These are phyloP conservation scores for Gadopsis bispinosus DNA, from an alignment of 2,797 vertebrate species.

Conservation along the genomic window DNA sequence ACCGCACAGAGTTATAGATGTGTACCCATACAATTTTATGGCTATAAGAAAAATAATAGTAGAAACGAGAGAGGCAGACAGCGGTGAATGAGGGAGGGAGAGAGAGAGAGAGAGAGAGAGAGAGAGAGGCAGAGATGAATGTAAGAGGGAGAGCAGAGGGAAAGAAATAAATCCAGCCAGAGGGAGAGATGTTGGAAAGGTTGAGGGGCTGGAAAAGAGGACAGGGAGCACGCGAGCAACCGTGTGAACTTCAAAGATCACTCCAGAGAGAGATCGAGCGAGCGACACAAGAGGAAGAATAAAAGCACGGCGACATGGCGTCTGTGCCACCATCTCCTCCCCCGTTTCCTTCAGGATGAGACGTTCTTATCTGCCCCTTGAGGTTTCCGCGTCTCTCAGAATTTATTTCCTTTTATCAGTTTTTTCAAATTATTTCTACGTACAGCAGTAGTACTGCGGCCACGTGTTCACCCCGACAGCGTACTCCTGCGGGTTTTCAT, in stretches of 20 bases:
- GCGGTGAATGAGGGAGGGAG: not conserved
- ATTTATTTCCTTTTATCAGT: slow-evolving; percentile 2
- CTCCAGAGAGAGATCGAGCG: not conserved
- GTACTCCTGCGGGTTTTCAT: not conserved
- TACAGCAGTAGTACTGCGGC: not conserved
- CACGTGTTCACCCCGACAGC: not conserved
- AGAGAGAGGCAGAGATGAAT: not conserved
- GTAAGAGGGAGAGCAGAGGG: slow-evolving; percentile 11
- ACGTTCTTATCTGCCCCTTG: not conserved
- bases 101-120: slow-evolving; percentile 23
- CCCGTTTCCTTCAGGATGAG: not conserved
- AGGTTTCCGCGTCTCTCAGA: not conserved
- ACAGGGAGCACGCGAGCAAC: not conserved
- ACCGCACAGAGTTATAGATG: not conserved
- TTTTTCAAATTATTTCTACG: not conserved
- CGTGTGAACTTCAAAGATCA: slow-evolving; percentile 30
- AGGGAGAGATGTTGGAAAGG: slow-evolving; percentile 16
- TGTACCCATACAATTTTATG: not conserved
- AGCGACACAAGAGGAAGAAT: not conserved
- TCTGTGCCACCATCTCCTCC: slow-evolving; percentile 23
- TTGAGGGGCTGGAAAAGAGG: not conserved
- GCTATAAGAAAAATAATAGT: not conserved
- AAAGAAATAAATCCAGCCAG: slow-evolving; percentile 13
- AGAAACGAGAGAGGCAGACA: not conserved
- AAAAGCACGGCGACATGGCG: not conserved